A percentile compares a stretch with the other conserved stretches of the same genome.
Conservation (phyloP, 1,140 invertebrate genomes). For the Dreissena rostriformis region DNA sequence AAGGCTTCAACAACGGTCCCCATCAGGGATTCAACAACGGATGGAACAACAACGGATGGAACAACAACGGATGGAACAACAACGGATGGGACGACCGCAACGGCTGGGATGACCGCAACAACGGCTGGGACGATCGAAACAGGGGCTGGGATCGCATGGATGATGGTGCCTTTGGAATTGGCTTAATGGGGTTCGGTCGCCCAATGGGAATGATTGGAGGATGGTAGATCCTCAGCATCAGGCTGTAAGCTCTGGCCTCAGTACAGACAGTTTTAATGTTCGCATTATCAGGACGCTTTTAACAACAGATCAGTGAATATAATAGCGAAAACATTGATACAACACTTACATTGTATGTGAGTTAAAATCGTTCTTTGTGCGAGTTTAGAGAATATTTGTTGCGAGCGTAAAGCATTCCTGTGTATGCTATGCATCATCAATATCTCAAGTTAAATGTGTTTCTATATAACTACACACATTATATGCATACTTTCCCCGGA, state of each 20-base stretch:
- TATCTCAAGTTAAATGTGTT: too few relatives aligned
- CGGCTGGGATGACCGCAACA: conserved; percentile 10
- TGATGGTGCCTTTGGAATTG: not conserved
- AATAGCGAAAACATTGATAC: not conserved
- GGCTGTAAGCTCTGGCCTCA: not conserved
- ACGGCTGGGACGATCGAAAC: not conserved
- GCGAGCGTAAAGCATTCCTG: too few relatives aligned
- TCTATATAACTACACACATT: too few relatives aligned
- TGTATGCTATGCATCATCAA: too few relatives aligned
- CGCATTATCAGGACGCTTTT: too few relatives aligned
- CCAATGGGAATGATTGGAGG: not conserved
- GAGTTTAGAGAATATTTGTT: too few relatives aligned
- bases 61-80: conserved; percentile 1
- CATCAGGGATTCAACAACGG: not conserved
- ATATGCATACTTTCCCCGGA: too few relatives aligned
- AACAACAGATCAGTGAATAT: not conserved
- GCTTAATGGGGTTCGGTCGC: not conserved
- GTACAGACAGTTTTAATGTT: not conserved
- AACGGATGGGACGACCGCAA: conserved; percentile 28
- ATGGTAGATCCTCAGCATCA: not conserved
- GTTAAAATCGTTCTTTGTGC: too few relatives aligned
- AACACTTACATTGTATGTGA: not conserved
- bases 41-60: too few relatives aligned
- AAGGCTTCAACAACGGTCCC: not conserved
- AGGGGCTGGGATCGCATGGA: not conserved